Conservation (phyloP, 2,797 vertebrate species). For the Philypnodon macrostomus region DNA sequence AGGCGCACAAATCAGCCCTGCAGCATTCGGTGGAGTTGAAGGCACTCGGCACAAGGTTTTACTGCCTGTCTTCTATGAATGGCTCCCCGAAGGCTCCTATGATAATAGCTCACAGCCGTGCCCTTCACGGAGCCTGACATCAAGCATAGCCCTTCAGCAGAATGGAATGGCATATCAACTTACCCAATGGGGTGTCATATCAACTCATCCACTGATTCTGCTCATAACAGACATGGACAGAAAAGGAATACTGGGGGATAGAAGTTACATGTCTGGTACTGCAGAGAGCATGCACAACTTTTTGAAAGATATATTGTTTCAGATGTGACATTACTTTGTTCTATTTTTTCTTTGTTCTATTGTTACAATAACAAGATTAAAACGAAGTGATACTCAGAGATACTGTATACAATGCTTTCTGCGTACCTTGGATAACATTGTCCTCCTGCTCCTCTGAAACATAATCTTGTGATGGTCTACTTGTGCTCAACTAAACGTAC, state of each 20-base stretch:
- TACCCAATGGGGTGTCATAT: conserved; percentile 61
- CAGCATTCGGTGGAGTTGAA: conserved; percentile 68
- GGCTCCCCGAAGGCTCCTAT: conserved; percentile 72
- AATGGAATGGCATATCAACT: conserved; percentile 66
- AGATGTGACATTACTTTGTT: conserved; percentile 2
- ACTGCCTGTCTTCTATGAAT: conserved; percentile 75
- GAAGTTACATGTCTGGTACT: conserved; percentile 23
- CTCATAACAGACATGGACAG: conserved; percentile 39
- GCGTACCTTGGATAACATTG: conserved; percentile 5
- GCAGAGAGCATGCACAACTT: conserved; percentile 16
- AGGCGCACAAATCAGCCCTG: conserved; percentile 74
- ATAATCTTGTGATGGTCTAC: too few species aligned
- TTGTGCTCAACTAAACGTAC: background rate
- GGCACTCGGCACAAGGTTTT: conserved; percentile 69
- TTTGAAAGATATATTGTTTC: conserved; percentile 18
- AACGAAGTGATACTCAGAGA: background rate
- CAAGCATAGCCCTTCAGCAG: conserved; percentile 68
- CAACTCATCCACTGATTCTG: conserved; percentile 61
- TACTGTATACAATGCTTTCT: background rate
- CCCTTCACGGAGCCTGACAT: conserved; percentile 72
- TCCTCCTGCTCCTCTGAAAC: background rate
- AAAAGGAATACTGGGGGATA: conserved; percentile 35
- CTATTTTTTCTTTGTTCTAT: conserved; percentile 1
- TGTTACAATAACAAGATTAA: background rate
- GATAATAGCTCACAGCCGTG: conserved; percentile 76